Evolutionary conservation across 2,797 vertebrate genomes (phyloP).

Genomic region (Morelia viridis): DNA sequence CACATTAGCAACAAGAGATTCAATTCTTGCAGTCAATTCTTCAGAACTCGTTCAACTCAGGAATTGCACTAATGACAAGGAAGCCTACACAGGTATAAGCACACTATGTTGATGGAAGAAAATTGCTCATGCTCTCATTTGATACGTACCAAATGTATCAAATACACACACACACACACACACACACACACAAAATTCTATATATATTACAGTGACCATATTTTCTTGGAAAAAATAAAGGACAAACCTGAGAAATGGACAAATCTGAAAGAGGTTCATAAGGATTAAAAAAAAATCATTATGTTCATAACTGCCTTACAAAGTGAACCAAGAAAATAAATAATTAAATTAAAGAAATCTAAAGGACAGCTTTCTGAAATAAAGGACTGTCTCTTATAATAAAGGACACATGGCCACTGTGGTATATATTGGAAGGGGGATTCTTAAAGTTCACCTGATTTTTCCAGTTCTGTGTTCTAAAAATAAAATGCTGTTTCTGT

Average conservation of each 20-base stretch:
- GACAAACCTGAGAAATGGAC: neutral
- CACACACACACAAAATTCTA: neutral
- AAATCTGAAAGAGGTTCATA: neutral
- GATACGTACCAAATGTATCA: neutral
- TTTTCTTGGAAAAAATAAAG: neutral
- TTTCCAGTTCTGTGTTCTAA: constrained; percentile 3
- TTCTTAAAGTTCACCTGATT: neutral
- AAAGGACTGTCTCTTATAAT: neutral
- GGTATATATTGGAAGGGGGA: neutral
- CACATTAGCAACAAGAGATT: neutral
- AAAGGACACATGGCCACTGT: neutral
- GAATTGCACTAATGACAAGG: neutral
- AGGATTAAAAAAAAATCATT: neutral
- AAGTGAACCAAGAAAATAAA: neutral
- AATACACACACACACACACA: neutral
- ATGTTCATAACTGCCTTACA: neutral
- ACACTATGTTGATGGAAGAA: neutral
- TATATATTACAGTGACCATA: neutral
- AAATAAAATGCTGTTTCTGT: neutral
- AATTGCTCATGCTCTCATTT: neutral
- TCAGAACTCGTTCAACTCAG: neutral
- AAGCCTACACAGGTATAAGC: neutral
- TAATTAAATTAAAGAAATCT: neutral
- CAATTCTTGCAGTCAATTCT: neutral
- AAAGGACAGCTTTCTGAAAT: neutral